A percentile compares a stretch with the other conserved stretches of the same genome.
These are phyloP conservation scores for Reticulitermes lucifugus DNA, from an alignment of 2,888 invertebrate species.

Conservation along the genomic window DNA sequence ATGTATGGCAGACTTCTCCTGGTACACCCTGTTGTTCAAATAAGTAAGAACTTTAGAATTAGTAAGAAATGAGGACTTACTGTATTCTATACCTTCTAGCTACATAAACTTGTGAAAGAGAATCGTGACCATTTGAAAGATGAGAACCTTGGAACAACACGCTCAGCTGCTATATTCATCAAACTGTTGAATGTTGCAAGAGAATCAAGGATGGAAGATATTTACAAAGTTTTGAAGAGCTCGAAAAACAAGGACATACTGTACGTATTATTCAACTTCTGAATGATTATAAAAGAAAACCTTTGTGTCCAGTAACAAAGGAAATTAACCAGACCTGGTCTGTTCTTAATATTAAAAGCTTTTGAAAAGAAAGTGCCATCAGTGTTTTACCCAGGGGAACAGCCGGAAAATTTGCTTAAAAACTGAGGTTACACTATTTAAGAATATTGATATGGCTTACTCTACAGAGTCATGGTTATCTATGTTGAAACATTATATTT, in stretches of 20 bases:
- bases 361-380: slow-evolving; percentile 10
- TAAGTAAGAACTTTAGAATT: too few species aligned
- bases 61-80: too few species aligned
- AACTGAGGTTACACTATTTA: too few species aligned
- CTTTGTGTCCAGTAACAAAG: not conserved
- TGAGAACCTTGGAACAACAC: slow-evolving; percentile 71
- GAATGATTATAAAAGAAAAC: not conserved
- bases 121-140: slow-evolving; percentile 67
- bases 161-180: slow-evolving; percentile 74
- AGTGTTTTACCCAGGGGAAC: too few species aligned
- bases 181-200: slow-evolving; percentile 73
- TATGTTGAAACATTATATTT: too few species aligned
- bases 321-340: too few species aligned
- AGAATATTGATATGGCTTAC: too few species aligned
- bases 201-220: slow-evolving; percentile 69
- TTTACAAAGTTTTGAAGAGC: slow-evolving; percentile 69
- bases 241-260: slow-evolving; percentile 69
- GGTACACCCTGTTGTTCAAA: too few species aligned
- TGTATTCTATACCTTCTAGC: slow-evolving; percentile 60
- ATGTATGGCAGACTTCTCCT: too few species aligned
- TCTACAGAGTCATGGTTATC: too few species aligned
- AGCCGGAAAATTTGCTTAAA: too few species aligned
- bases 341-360: too few species aligned
- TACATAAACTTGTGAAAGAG: slow-evolving; percentile 67
- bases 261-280: slow-evolving; percentile 57